Base-by-base conservation (phyloP, 2,888 invertebrate genomes). In the Agriopis leucophaearia region DNA sequence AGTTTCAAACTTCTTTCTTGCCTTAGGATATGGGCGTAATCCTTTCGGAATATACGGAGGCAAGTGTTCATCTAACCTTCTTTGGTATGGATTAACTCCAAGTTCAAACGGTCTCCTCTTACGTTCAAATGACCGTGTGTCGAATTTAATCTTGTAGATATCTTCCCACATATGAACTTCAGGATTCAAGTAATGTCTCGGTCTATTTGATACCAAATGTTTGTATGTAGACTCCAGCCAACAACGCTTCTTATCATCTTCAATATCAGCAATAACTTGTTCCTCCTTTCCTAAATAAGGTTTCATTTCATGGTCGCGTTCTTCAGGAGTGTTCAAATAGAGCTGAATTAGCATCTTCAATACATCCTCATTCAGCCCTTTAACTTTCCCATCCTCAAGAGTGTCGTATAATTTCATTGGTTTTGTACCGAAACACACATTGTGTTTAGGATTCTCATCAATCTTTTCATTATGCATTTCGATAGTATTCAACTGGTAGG, bases 401-500 rank as follows among this genome's bases (percentile, higher is more conserved):
- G 92, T 92, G 13, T 97, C 97, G 86, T 96, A 98, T 0, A 99
- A 92, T 74, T 96, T 95, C 79, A 96, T 81, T 45, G 96, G 95
- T 57, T 95, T 94, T 0, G 96, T 96, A 10, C 96, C 95, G 95
- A 97, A 98, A 81, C 98, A 97, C 47, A 98, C 83, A 85, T 99
- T 99, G 57, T 95, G 94, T 76, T 95, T 95, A 0, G 95, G 95
- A 88, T 97, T 97, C 12, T 94, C 94, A 44, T 94, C 88, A n/a
- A 95, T 88, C 76, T 95, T 84, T 74, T 96, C 94, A 40, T 95
- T 91, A 79, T 97, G 95, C 76, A 97, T 88, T 13, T 95, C 82
- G 44, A 96, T 94, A 0, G 98, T 99, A 85, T 99, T 99, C 66
- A 99, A 89, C 87, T 99, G 99, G 85, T 99, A 99, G 13, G 96